Evolutionary conservation across 37 sponge, comb jelly and placozoan genomes (phyloP), one percentile per base, ranked within the genome.

Genomic region (Amphimedon queenslandica): DNA sequence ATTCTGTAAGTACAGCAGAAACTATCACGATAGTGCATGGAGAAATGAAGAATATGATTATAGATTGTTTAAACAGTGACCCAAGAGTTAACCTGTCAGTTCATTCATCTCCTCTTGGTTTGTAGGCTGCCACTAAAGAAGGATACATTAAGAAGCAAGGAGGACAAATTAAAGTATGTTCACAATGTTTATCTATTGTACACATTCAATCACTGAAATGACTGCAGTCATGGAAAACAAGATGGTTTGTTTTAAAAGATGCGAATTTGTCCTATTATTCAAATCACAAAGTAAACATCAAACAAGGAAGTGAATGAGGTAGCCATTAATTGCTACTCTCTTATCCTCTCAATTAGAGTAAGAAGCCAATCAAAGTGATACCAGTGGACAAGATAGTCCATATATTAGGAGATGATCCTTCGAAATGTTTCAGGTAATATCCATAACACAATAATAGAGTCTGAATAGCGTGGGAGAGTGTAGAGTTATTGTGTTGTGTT

Each of bases 221-320:
- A 47, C 13, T 47, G 13, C 47, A 80, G 80, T 32, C n/a, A 23
- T 80, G 80, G 80, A 80, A 80, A 55, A 72, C 43, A 3, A 71
- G 80, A 71, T 80, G 80, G 80, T 80, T 80, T 71, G 80, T 80
- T 1, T 66, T 80, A 24, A 80, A 63, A 64, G 57, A 71, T 33
- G 42, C 32, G 4, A 24, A 80, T 16, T 33, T 80, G 1, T 28
- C 63, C 23, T 80, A 80, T 61, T 80, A 64, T 63, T 37, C 72
- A 16, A 42, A 42, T 34, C 64, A 40, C 1, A 71, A 37, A 20
- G 80, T 80, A 29, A 79, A 63, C 69, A n/a, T 37, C 4, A 53
- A 70, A 8, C 21, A 67, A 35, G 8, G 13, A 47, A 8, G 13
- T 47, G 13, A n/a, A n/a, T n/a, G n/a, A n/a, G n/a, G n/a, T n/a